Evolutionary conservation across 92 coral and sea anemone species (phyloP).

Genomic region (Pocillopora grandis): DNA sequence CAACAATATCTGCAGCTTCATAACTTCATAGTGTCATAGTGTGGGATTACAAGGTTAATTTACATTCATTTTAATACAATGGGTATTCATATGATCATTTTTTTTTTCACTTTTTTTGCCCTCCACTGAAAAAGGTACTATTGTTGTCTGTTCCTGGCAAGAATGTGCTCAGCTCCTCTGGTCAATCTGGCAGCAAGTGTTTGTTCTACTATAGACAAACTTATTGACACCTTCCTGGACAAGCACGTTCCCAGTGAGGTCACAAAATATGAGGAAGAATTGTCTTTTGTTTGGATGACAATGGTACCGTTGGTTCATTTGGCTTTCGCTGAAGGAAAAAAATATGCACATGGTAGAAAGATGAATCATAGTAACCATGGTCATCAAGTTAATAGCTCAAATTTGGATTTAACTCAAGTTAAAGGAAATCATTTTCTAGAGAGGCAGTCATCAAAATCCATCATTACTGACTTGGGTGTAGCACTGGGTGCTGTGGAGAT

Average conservation of each 20-base stretch:
- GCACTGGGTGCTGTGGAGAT: neutral
- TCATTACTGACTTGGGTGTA: neutral
- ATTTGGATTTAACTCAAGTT: neutral
- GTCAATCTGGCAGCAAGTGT: slow-evolving; percentile 32
- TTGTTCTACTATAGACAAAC: slow-evolving; percentile 46
- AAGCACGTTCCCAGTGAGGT: slow-evolving; percentile 51
- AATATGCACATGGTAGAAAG: neutral
- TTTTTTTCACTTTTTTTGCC: neutral
- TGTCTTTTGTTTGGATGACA: slow-evolving; percentile 88
- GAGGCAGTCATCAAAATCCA: neutral
- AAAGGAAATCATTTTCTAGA: neutral
- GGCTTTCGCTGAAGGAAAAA: slow-evolving; percentile 71
- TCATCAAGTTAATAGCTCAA: neutral
- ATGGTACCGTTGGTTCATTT: slow-evolving; percentile 77
- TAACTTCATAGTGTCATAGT: too few species aligned
- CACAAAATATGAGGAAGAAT: slow-evolving; percentile 54
- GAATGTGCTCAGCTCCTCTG: slow-evolving; percentile 64
- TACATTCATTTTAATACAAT: neutral
- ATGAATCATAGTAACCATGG: neutral
- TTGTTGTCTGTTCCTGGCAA: slow-evolving; percentile 72
- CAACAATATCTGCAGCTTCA: too few species aligned
- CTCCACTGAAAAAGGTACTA: slow-evolving; percentile 58
- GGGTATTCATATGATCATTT: neutral
- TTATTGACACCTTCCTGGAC: slow-evolving; percentile 61
- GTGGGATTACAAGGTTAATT: neutral